Conservation (phyloP, 1,140 invertebrate species). For the Caenorhabditis remanei region DNA sequence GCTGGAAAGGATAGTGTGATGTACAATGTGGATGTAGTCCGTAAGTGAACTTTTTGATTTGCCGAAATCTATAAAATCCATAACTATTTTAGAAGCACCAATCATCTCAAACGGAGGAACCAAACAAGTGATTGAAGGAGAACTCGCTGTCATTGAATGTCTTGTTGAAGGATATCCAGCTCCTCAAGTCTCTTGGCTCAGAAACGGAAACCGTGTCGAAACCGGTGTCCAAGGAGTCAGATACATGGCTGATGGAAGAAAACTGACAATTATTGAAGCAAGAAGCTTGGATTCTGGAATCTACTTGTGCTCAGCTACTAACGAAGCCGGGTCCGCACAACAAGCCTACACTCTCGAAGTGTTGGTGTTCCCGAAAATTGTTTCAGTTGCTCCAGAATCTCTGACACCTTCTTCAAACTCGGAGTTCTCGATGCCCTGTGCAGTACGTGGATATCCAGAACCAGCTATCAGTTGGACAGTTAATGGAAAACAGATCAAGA, state of each 20-base stretch:
- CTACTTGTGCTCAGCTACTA: slow-evolving; percentile 75
- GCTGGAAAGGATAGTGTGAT: slow-evolving; percentile 72
- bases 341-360: slow-evolving; percentile 77
- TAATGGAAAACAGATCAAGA: slow-evolving; percentile 69
- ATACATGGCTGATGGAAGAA: slow-evolving; percentile 70
- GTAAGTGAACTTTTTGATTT: slow-evolving; percentile 62
- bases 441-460: slow-evolving; percentile 70
- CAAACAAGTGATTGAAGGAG: slow-evolving; percentile 72
- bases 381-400: slow-evolving; percentile 60
- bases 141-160: slow-evolving; percentile 73
- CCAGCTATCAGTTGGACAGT: slow-evolving; percentile 72
- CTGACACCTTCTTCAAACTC: slow-evolving; percentile 70
- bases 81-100: slow-evolving; percentile 68
- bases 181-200: slow-evolving; percentile 70
- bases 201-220: slow-evolving; percentile 75
- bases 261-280: slow-evolving; percentile 70
- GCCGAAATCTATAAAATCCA: too few relatives aligned
- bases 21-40: slow-evolving; percentile 73
- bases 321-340: slow-evolving; percentile 75
- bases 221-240: slow-evolving; percentile 72
- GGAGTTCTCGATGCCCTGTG: slow-evolving; percentile 69
- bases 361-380: slow-evolving; percentile 71
- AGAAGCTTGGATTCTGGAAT: slow-evolving; percentile 75
- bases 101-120: slow-evolving; percentile 73
- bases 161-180: slow-evolving; percentile 70